Evolutionary conservation across 2,113 vertebrate genomes (phyloP), one percentile per base, ranked within the genome.

Genomic region (Serinus canaria): DNA sequence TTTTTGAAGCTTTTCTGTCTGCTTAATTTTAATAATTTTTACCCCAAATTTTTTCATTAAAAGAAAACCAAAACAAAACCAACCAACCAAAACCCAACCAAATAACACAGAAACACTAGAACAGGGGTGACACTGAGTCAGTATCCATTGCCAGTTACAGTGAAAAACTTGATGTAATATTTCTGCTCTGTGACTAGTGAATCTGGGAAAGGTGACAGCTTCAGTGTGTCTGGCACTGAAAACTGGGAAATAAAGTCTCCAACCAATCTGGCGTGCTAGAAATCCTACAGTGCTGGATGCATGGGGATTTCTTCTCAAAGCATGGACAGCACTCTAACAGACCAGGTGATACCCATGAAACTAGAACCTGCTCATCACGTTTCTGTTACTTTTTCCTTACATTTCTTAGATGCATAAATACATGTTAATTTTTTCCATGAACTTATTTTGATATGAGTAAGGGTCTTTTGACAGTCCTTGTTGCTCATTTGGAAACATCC

Each of bases 401-500:
- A 28, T 53, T 33, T 33, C 22, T 27, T 33, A 27, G 22, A 23
- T 77, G 7, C 22, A 44, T 33, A 13, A 4, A 23, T 37, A 33
- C 17, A 15, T 33, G 14, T 7, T 33, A 33, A 77, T 69, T 68
- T 37, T 60, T 69, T 28, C 55, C 8, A 21, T 33, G 3, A 33
- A 37, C 8, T 33, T 44, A 6, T 33, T 44, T 60, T 25, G 6
- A 27, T 15, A 19, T 44, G 18, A 77, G 9, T 31, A 17, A 43
- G 17, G 52, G 25, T 44, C 14, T 44, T 77, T 33, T 33, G 37
- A 28, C 17, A 11, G 7, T 68, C 18, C 31, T n/a, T 35, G 44
- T 30, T 44, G 39, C 14, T 33, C 0, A 0, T 68, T 44, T 52
- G 22, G 17, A 22, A 44, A 7, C 14, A 68, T 25, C 25, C 3